Evolutionary conservation across 2,113 vertebrate genomes (phyloP).

Genomic region (Potamarius usumacintae): DNA sequence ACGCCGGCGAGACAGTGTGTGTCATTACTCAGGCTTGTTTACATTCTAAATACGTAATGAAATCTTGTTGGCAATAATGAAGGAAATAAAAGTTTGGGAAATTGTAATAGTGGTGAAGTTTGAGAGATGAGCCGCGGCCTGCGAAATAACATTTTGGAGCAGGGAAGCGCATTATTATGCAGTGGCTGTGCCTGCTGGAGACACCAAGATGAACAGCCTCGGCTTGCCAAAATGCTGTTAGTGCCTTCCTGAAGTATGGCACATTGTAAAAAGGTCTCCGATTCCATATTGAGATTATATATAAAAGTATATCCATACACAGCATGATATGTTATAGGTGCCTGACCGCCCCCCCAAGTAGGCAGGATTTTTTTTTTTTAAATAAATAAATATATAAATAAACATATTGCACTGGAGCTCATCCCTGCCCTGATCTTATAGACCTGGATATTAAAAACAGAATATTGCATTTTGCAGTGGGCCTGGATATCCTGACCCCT

Average conservation of each 20-base stretch:
- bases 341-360: conserved; percentile 58
- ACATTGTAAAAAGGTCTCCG: conserved; percentile 93
- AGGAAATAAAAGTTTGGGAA: conserved; percentile 99
- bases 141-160: conserved; percentile 99
- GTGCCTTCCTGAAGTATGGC: conserved; percentile 96
- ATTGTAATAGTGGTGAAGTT: conserved; percentile 99
- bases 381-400: conserved; percentile 78
- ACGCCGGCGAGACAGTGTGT: conserved; percentile 74
- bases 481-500: conserved; percentile 64
- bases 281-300: conserved; percentile 95
- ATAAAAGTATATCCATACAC: conserved; percentile 82
- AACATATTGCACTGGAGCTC: conserved; percentile 80
- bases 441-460: conserved; percentile 83
- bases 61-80: conserved; percentile 99
- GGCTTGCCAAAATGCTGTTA: conserved; percentile 98
- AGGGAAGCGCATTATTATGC: conserved; percentile 99
- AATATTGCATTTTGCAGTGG: conserved; percentile 76
- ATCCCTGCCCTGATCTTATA: conserved; percentile 82
- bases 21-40: conserved; percentile 99
- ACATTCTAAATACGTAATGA: conserved; percentile 99
- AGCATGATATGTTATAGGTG: conserved; percentile 79
- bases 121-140: conserved; percentile 98
- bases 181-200: conserved; percentile 93
- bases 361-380: conserved; percentile 66
- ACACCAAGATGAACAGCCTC: conserved; percentile 99